Percentiles rank a stretch among this genome's conserved stretches.
These are phyloP conservation scores for Trogon melanurus DNA, from an alignment of 2,113 vertebrate genomes.

Conservation along the genomic window DNA sequence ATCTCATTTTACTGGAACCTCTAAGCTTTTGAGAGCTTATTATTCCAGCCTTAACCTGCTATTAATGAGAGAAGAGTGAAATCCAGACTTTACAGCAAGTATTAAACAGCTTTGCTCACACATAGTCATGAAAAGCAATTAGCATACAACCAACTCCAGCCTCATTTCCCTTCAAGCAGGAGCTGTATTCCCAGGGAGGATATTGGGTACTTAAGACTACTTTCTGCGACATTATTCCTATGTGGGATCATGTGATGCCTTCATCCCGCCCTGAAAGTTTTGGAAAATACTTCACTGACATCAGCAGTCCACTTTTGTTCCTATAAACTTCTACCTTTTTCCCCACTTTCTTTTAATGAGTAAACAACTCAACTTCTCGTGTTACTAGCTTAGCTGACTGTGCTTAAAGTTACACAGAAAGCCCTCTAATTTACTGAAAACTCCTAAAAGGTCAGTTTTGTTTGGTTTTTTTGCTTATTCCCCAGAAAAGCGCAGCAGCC, in stretches of 20 bases:
- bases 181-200: conserved; percentile 36
- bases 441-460: not conserved
- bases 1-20: conserved; percentile 60
- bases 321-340: conserved; percentile 54
- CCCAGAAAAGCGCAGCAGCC: not conserved
- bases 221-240: conserved; percentile 8
- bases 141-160: not conserved
- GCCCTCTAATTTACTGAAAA: not conserved
- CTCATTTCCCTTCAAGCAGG: conserved; percentile 18
- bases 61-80: conserved; percentile 40
- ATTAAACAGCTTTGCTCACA: conserved; percentile 47
- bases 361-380: not conserved
- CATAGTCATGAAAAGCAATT: conserved; percentile 37
- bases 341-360: not conserved
- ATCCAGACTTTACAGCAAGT: conserved; percentile 40
- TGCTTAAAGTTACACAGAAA: not conserved
- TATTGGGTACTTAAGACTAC: conserved; percentile 37
- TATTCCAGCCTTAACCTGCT: conserved; percentile 42
- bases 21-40: conserved; percentile 53
- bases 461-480: not conserved
- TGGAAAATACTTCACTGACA: conserved; percentile 35
- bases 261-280: not conserved
- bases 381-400: not conserved
- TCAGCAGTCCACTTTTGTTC: conserved; percentile 11
- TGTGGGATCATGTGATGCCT: not conserved